Evolutionary conservation across 2,888 invertebrate genomes (phyloP), one percentile per base, ranked within the genome.

Genomic region (Diogma glabrata): DNA sequence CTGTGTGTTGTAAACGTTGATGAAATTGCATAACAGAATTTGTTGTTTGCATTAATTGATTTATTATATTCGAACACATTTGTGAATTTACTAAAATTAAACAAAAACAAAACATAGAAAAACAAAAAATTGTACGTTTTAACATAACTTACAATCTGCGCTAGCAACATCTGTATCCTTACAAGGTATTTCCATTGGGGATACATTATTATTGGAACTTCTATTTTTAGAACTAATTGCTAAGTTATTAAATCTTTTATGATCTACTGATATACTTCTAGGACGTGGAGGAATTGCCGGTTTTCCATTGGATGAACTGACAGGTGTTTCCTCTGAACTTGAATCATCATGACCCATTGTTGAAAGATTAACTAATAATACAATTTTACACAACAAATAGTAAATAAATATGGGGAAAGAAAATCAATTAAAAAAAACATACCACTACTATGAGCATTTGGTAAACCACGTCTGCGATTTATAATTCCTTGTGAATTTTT

Each of bases 301-400:
- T 60, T 79, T 78, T 50, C 67, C 72, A 20, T 58, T 61, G 40
- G 55, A 56, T 45, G 58, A 62, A 43, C 59, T 61, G 33, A 61
- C 62, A 46, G 63, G 65, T 47, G 64, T 64, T 60, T 84, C 83
- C 63, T 88, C 88, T 0, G 87, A 87, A 60, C 87, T 87, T 47
- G 87, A 86, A 69, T 87, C 87, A 65, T 88, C 88, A 57, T 83
- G 82, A 10, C 76, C 81, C n/a, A 77, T 76, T 56, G 78, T 77
- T 60, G 78, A 77, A 57, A 85, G 72, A 67, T 81, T 82, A 65
- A 81, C 83, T 83, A n/a, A n/a, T n/a, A n/a, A n/a, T n/a, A n/a
- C n/a, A n/a, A n/a, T n/a, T n/a, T n/a, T n/a, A n/a, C n/a, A n/a
- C n/a, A n/a, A n/a, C n/a, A n/a, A n/a, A n/a, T n/a, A n/a, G n/a